Conservation (phyloP, 2,113 vertebrate species). For the Tonatia bakeri region DNA sequence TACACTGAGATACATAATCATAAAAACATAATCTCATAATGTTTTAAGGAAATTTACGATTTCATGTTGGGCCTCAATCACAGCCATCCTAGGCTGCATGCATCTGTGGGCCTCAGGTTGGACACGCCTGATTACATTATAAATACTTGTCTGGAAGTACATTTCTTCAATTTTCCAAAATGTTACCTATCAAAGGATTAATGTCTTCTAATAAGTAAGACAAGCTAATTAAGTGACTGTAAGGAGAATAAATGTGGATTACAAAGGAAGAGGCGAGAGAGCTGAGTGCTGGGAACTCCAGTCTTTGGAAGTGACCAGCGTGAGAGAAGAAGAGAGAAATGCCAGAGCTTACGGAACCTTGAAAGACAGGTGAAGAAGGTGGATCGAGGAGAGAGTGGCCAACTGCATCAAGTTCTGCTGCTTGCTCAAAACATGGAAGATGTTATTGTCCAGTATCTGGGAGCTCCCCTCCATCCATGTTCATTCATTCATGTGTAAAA, state of each 20-base stretch:
- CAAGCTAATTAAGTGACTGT: neutral
- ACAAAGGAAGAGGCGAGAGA: neutral
- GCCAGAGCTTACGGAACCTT: accelerated
- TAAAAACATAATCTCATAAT: too few relatives aligned
- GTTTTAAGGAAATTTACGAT: too few relatives aligned
- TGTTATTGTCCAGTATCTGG: neutral
- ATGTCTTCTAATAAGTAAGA: neutral
- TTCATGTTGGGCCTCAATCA: too few relatives aligned
- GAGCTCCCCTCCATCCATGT: neutral
- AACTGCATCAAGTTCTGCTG: too few relatives aligned
- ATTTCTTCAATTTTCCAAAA: neutral
- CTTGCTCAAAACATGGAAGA: neutral
- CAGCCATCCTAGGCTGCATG: too few relatives aligned
- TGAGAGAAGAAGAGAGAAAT: neutral
- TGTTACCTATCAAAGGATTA: neutral
- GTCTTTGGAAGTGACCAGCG: neutral
- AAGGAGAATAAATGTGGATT: neutral
- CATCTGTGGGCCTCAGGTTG: too few relatives aligned
- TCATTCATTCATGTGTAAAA: neutral
- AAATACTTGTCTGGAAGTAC: neutral
- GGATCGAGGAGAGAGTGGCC: neutral
- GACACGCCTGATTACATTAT: neutral
- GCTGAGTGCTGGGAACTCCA: neutral
- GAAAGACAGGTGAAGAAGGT: neutral
- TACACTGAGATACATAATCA: too few relatives aligned